Evolutionary conservation across 2,888 invertebrate genomes (phyloP), one percentile per base, ranked within the genome.

Genomic region (Noctua pronuba): DNA sequence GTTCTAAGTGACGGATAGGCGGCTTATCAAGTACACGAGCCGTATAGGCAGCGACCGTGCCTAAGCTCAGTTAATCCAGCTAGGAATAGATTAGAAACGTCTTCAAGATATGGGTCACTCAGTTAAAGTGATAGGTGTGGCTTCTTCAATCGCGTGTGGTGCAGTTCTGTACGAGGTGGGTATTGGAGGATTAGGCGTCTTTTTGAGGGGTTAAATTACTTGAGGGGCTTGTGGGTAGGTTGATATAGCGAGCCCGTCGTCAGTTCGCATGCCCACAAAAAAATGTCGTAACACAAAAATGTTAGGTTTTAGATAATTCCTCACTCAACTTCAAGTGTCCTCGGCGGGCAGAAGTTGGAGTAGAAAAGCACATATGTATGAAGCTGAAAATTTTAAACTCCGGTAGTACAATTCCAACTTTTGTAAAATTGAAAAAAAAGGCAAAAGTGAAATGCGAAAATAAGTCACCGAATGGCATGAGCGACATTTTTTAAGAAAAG

Each of bases 91-190:
- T 88, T 88, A 88, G 86, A 84, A 87, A 87, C 82, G 88, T 88
- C 88, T 88, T 88, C 35, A 83, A 87, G 88, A 88, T 87, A 86
- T 87, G 81, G 88, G 88, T 87, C 84, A 88, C 87, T 88, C 84
- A 79, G 74, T 80, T 79, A 82, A 88, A 88, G 88, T 87, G 87
- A 86, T 80, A 83, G 88, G 88, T 88, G 88, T 46, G 88, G 88
- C 88, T 88, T 88, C 88, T 82, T 79, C 49, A 71, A 78, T 87
- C 75, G 88, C 77, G 80, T 84, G 78, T 81, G 77, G 38, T 77
- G 88, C 80, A 74, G 64, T 77, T 71, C 52, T 70, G 38, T 86
- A 88, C 80, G 31, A 75, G 67, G 41, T 21, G 75, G 46, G 69
- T 79, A 80, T 83, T 73, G n/a, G 28, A 13, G 67, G 68, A 60